These are phyloP conservation scores for Agrotis clavis DNA, from an alignment of 2,888 invertebrate species.

Conservation along the genomic window DNA sequence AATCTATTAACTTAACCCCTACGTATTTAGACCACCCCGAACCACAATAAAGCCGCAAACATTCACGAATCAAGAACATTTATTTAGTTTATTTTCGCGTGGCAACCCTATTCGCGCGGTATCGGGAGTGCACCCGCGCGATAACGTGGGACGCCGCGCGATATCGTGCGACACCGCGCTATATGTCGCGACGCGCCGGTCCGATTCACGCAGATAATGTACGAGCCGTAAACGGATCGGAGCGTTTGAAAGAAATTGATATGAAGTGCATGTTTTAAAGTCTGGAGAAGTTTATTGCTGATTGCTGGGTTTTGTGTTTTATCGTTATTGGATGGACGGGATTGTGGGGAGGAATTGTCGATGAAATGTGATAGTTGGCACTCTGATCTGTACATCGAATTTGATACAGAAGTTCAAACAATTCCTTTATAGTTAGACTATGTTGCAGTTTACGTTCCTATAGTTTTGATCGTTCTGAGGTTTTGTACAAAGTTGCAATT, in stretches of 20 bases:
- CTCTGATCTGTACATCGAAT: not conserved
- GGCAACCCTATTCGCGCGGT: conserved; percentile 58
- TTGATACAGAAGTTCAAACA: not conserved
- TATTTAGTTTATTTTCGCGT: conserved; percentile 58
- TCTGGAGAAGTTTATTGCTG: conserved; percentile 37
- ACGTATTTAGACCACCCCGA: conserved; percentile 7
- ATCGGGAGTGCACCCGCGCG: conserved; percentile 64
- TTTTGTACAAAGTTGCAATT: conserved; percentile 20
- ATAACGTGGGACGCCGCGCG: conserved; percentile 66
- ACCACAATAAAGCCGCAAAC: conserved; percentile 31
- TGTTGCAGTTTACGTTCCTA: conserved; percentile 27
- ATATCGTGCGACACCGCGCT: conserved; percentile 65
- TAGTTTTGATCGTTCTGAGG: not conserved
- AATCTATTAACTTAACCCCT: conserved; percentile 9
- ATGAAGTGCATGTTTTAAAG: conserved; percentile 59
- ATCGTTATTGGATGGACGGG: conserved; percentile 10
- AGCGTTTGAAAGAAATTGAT: conserved; percentile 74
- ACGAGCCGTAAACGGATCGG: conserved; percentile 72
- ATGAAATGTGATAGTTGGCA: conserved; percentile 6
- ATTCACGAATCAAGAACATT: conserved; percentile 56
- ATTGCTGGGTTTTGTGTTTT: conserved; percentile 26
- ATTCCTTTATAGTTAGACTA: not conserved
- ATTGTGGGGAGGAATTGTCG: not conserved
- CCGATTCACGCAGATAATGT: conserved; percentile 73
- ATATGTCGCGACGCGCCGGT: conserved; percentile 55